These are phyloP conservation scores for Campodea augens DNA, from an alignment of 1,140 invertebrate genomes.

Conservation along the genomic window DNA sequence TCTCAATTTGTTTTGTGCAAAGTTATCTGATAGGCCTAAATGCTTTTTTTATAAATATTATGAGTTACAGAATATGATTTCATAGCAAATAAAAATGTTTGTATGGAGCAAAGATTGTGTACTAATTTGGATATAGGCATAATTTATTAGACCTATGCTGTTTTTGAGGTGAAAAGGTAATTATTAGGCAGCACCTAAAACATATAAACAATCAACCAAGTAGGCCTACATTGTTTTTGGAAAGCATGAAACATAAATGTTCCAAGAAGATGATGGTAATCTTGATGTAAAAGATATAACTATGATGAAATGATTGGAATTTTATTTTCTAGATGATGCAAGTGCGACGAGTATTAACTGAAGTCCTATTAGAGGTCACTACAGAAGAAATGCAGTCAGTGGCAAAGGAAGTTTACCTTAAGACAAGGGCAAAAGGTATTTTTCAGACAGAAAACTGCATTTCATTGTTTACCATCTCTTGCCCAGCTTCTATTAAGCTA, in stretches of 20 bases:
- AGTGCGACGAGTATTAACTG: conserved; percentile 67
- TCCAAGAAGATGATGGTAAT: conserved; percentile 14
- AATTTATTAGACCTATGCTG: no score
- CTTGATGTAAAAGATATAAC: conserved; percentile 10
- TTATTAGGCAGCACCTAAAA: no score
- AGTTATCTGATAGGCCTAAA: no score
- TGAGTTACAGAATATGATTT: no score
- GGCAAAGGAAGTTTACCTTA: conserved; percentile 50
- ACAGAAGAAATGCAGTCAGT: conserved; percentile 65
- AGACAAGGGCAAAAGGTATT: conserved; percentile 42
- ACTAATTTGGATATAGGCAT: no score
- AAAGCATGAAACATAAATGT: conserved; percentile 13
- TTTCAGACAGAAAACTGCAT: conserved; percentile 1
- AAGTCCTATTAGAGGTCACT: conserved; percentile 83
- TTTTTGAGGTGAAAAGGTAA: no score
- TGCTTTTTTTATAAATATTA: no score
- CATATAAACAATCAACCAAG: no score
- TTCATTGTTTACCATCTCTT: neutral
- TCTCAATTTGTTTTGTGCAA: no score
- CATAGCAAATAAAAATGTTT: no score
- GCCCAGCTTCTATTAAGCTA: neutral
- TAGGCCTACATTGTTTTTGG: conserved; percentile 9
- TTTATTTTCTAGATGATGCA: conserved; percentile 53
- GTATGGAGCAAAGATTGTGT: no score
- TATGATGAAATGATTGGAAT: conserved; percentile 7